These are phyloP conservation scores for Volucella inflata DNA, from an alignment of 2,888 invertebrate genomes.

Conservation along the genomic window DNA sequence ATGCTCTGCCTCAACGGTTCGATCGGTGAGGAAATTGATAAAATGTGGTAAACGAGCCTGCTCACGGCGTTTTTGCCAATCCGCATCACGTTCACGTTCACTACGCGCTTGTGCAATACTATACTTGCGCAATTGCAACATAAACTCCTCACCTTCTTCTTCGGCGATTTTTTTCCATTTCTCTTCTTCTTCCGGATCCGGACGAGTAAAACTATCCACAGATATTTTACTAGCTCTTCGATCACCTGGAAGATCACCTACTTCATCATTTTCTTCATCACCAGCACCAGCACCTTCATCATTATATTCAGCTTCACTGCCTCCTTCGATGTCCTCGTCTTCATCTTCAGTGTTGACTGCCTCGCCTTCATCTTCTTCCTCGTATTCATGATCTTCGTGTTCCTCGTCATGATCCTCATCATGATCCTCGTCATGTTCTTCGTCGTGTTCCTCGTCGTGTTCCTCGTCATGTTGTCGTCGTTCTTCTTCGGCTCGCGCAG, in stretches of 20 bases:
- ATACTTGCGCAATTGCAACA: constrained; percentile 82
- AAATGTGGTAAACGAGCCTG: constrained; percentile 81
- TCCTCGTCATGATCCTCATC: constrained; percentile 77
- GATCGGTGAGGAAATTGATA: constrained; percentile 87
- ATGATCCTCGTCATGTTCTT: constrained; percentile 74
- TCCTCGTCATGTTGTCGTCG: constrained; percentile 77
- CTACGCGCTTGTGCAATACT: constrained; percentile 80
- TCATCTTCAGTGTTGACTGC: constrained; percentile 75
- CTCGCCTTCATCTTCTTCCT: constrained; percentile 75
- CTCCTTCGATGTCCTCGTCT: constrained; percentile 77
- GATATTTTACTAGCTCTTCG: constrained; percentile 81
- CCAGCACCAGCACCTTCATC: too few species aligned
- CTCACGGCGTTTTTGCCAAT: constrained; percentile 83
- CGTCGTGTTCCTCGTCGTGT: constrained; percentile 77
- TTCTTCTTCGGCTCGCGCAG: constrained; percentile 76
- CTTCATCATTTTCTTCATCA: constrained; percentile 74
- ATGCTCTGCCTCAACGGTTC: constrained; percentile 90
- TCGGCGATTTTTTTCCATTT: constrained; percentile 82
- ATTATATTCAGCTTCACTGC: background rate
- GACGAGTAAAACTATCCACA: constrained; percentile 82
- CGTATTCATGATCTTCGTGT: constrained; percentile 76
- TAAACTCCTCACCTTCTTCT: constrained; percentile 82
- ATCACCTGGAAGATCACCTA: constrained; percentile 76
- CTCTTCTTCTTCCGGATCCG: constrained; percentile 81
- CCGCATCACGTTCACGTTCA: constrained; percentile 82